phyloP scores from a whole-genome alignment of 2,797 vertebrate genomes.

The Octomys mimax region DNA sequence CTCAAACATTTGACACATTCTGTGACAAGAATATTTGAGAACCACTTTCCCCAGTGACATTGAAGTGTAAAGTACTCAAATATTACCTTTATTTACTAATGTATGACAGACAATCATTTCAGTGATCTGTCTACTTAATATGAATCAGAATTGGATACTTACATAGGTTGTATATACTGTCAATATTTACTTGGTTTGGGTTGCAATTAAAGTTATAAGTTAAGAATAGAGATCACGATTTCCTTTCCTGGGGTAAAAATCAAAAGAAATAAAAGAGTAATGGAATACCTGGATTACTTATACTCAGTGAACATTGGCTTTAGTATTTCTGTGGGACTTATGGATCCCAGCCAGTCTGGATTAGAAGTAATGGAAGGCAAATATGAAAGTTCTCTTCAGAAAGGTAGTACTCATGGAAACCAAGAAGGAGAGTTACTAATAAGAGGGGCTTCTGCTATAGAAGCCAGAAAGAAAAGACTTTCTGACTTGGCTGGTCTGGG shows the following conservation, averaged over 20 bases:
- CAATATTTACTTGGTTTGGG: conserved; percentile 44
- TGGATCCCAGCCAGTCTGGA: not conserved
- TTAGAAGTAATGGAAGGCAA: not conserved
- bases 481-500: conserved; percentile 6
- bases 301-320: not conserved
- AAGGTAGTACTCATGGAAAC: conserved; percentile 12
- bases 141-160: conserved; percentile 48
- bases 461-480: conserved; percentile 25
- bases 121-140: not conserved
- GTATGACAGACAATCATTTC: not conserved
- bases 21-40: conserved; percentile 6
- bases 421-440: not conserved
- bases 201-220: conserved; percentile 56
- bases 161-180: conserved; percentile 11
- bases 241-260: not conserved
- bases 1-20: not conserved
- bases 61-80: not conserved
- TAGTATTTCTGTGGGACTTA: conserved; percentile 35
- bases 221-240: not conserved
- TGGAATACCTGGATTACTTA: not conserved
- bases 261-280: conserved; percentile 59
- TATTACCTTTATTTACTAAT: not conserved
- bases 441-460: conserved; percentile 29
- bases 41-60: not conserved
- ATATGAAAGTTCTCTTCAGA: conserved; percentile 13